Evolutionary conservation across 1,140 invertebrate species (phyloP).

Genomic region (Cydia amplana): DNA sequence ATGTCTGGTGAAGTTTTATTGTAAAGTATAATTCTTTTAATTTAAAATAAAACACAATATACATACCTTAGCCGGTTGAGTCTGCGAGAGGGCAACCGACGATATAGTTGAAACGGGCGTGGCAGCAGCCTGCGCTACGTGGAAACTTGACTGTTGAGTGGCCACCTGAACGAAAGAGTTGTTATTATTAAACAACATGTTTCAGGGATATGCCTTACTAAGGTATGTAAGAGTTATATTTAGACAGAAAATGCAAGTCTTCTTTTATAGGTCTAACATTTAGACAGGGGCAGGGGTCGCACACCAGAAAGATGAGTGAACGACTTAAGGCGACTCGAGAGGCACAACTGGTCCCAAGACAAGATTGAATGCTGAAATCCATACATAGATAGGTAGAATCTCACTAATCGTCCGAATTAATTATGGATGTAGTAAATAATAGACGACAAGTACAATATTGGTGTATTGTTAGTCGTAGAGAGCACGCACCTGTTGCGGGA

Average conservation of each 20-base stretch:
- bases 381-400: too few relatives aligned
- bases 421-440: too few relatives aligned
- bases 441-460: too few relatives aligned
- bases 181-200: slow-evolving; percentile 30
- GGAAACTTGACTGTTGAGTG: slow-evolving; percentile 74
- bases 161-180: slow-evolving; percentile 58
- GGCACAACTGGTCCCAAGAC: too few relatives aligned
- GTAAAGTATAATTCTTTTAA: too few relatives aligned
- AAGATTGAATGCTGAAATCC: too few relatives aligned
- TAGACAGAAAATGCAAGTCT: not conserved
- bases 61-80: slow-evolving; percentile 73
- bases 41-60: not conserved
- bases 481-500: slow-evolving; percentile 66
- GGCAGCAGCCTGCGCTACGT: slow-evolving; percentile 68
- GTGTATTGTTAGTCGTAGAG: too few relatives aligned
- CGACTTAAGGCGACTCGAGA: too few relatives aligned
- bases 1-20: not conserved
- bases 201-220: not conserved
- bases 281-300: too few relatives aligned
- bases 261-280: too few relatives aligned
- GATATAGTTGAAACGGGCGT: slow-evolving; percentile 71
- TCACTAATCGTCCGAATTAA: too few relatives aligned
- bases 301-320: too few relatives aligned
- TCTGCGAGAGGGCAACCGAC: slow-evolving; percentile 73
- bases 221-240: not conserved